Evolutionary conservation across 2,888 invertebrate species (phyloP).

Genomic region (Caradrina clavipalpis): DNA sequence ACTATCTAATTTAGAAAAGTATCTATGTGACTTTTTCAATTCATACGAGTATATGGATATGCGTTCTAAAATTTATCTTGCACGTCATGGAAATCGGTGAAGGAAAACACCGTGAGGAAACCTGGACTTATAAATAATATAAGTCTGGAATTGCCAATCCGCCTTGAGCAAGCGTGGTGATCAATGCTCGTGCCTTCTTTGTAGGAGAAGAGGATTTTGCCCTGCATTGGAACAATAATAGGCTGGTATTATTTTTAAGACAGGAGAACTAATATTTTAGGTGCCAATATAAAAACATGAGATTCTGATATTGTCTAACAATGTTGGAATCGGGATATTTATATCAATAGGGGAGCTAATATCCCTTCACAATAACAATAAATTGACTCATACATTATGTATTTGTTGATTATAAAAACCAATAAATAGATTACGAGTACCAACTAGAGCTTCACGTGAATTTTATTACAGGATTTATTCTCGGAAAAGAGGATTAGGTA

Average conservation of each 20-base stretch:
- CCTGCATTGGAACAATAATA: no score
- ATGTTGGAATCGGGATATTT: slow-evolving; percentile 36
- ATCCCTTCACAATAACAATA: slow-evolving; percentile 46
- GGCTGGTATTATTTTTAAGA: not conserved
- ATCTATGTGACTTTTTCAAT: no score
- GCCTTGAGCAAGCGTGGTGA: no score
- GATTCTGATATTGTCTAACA: slow-evolving; percentile 6
- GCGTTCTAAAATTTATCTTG: no score
- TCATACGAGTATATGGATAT: no score
- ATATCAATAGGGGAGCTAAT: slow-evolving; percentile 45
- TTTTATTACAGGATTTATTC: slow-evolving; percentile 59
- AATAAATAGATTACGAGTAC: slow-evolving; percentile 44
- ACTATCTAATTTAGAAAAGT: no score
- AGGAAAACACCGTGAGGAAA: no score
- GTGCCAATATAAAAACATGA: slow-evolving; percentile 30
- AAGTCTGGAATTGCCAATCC: no score
- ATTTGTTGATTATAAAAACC: slow-evolving; percentile 44
- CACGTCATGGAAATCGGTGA: no score
- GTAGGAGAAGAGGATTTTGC: no score
- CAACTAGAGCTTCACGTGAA: slow-evolving; percentile 34
- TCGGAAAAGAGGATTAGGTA: slow-evolving; percentile 55
- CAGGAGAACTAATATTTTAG: slow-evolving; percentile 4
- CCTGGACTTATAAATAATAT: no score
- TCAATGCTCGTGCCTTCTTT: no score
- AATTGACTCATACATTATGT: slow-evolving; percentile 58